phyloP scores from a whole-genome alignment of 2,113 vertebrate genomes.

The Cyanistes caeruleus region DNA sequence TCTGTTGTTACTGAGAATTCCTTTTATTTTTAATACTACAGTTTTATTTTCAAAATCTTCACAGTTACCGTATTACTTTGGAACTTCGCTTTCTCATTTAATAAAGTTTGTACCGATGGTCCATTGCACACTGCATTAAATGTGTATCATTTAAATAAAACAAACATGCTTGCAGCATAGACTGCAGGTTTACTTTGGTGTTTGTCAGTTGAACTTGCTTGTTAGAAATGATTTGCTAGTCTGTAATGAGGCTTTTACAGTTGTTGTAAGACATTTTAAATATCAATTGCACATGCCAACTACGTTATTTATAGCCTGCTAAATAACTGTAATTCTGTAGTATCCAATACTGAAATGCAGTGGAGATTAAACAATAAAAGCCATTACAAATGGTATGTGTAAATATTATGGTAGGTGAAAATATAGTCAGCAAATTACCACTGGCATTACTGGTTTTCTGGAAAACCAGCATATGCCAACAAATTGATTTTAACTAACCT shows the following conservation, averaged over 20 bases:
- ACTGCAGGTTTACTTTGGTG: conserved; percentile 54
- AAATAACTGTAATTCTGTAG: conserved; percentile 73
- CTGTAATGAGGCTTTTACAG: conserved; percentile 73
- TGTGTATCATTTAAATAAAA: conserved; percentile 32
- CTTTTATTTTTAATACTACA: neutral
- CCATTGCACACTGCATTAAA: conserved; percentile 40
- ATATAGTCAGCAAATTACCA: conserved; percentile 62
- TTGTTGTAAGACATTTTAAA: conserved; percentile 73
- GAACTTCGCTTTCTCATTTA: neutral
- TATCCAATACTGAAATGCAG: conserved; percentile 71
- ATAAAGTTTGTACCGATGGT: conserved; percentile 10
- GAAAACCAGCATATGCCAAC: conserved; percentile 1
- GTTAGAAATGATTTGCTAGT: conserved; percentile 75
- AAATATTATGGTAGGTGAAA: conserved; percentile 73
- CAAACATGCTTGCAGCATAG: neutral
- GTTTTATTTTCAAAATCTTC: conserved; percentile 36
- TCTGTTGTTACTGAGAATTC: conserved; percentile 56
- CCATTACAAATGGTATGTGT: conserved; percentile 68
- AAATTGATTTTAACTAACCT: neutral
- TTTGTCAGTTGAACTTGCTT: conserved; percentile 67
- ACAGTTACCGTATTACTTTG: conserved; percentile 1
- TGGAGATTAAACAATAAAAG: conserved; percentile 75
- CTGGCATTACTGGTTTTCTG: conserved; percentile 56
- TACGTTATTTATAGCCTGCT: conserved; percentile 76
- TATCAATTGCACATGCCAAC: conserved; percentile 72